Evolutionary conservation across 2,888 invertebrate genomes (phyloP), one percentile per base, ranked within the genome.

Genomic region (Lasioglossum oenotherae): DNA sequence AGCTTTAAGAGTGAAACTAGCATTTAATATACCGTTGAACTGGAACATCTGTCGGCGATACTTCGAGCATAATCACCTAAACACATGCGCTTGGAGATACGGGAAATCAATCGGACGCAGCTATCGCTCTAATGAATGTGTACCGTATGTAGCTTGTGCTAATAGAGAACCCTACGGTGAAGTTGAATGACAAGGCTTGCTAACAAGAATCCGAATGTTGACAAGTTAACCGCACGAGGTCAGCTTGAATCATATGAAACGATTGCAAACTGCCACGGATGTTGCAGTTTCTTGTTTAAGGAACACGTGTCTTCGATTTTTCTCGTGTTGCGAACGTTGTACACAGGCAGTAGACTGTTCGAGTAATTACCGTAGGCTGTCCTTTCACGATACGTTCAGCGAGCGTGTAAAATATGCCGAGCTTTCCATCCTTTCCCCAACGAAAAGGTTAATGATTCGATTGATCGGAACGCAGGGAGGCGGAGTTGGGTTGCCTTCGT

Each of bases 401-500:
- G 35, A 35, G 35, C 35, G 10, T 38, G 23, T 38, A 69, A 38
- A n/a, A 69, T 38, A 38, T 35, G 35, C 35, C 69, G 69, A 69
- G 38, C n/a, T 69, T 53, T n/a, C 10, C n/a, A n/a, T 38, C 35
- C 23, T 41, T 38, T 69, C 35, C 4, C 53, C 64, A 12, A 16
- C 79, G 84, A 85, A 84, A 79, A 75, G 84, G 79, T 84, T 67
- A 27, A 71, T 3, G 69, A 46, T 69, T 27, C 69, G 35, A 71
- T 79, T 60, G 60, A 38, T 57, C 69, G 72, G 44, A 67, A 69
- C 6, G 14, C 35, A 57, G 78, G 74, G 74, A 79, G 35, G 80
- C 77, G 84, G 87, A 87, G 81, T 88, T 88, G 90, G 88, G 88
- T 78, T 86, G 81, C 86, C 84, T 76, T 84, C 76, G 89, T 89